Conservation (phyloP, 2,113 vertebrate species). For the Orycteropus afer region DNA sequence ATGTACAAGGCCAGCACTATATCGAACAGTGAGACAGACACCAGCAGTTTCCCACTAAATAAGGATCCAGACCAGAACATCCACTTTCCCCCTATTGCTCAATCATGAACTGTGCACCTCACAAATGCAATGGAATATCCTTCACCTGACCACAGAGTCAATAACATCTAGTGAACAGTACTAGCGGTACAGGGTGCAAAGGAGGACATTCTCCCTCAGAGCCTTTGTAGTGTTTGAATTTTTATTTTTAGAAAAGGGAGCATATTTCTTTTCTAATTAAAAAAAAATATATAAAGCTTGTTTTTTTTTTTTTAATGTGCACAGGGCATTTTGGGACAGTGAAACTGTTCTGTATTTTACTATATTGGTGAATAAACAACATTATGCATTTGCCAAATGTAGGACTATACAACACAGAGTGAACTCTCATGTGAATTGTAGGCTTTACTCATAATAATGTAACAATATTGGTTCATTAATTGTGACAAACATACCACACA, state of each 20-base stretch:
- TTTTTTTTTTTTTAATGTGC: neutral
- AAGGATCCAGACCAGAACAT: neutral
- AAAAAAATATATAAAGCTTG: neutral
- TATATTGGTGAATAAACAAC: neutral
- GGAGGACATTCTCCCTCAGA: neutral
- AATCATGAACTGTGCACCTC: neutral
- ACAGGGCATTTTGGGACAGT: neutral
- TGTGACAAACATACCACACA: neutral
- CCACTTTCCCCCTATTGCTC: neutral
- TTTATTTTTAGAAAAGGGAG: neutral
- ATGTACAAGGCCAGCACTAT: neutral
- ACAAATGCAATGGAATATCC: rapidly evolving
- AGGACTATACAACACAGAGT: neutral
- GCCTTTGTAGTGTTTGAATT: neutral
- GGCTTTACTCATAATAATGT: neutral
- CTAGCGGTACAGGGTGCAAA: neutral
- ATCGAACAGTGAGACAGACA: neutral
- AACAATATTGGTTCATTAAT: neutral
- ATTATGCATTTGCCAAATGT: neutral
- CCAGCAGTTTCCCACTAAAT: neutral
- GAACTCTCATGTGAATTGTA: neutral
- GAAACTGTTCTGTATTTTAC: neutral
- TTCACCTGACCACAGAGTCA: no score
- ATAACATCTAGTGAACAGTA: neutral
- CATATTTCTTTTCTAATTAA: neutral